Percentiles rank a stretch among this genome's conserved stretches.
Conservation (phyloP, 2,797 vertebrate species). For the Rhodeus uyekii region DNA sequence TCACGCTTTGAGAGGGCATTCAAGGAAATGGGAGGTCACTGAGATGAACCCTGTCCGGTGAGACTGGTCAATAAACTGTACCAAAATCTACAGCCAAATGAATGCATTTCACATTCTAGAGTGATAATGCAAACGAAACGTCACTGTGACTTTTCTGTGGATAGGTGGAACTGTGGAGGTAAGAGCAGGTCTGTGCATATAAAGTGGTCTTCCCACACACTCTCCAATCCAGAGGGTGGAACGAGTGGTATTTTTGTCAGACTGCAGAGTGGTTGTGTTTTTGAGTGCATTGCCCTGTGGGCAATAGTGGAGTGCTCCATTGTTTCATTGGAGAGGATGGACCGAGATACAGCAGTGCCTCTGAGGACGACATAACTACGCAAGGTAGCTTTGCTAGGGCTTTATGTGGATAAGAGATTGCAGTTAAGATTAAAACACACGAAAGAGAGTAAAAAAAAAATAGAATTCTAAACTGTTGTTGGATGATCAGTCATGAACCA, state of each 20-base stretch:
- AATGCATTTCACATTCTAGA: not conserved
- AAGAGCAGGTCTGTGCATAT: conserved; percentile 1
- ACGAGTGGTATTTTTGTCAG: conserved; percentile 57
- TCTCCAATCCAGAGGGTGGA: conserved; percentile 29
- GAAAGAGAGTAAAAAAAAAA: conserved; percentile 53
- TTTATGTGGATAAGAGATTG: conserved; percentile 43
- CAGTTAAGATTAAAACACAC: conserved; percentile 63
- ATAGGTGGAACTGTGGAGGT: conserved; percentile 11
- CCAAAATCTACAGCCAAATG: not conserved
- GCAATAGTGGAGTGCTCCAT: conserved; percentile 51
- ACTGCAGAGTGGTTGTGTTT: conserved; percentile 50
- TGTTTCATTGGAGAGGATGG: conserved; percentile 46
- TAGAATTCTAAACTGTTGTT: conserved; percentile 38
- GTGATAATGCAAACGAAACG: conserved; percentile 4
- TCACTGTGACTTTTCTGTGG: not conserved
- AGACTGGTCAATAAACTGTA: not conserved
- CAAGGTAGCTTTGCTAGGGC: conserved; percentile 55
- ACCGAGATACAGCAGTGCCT: conserved; percentile 49
- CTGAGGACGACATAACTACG: conserved; percentile 36
- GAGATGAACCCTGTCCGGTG: not conserved
- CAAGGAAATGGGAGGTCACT: not conserved
- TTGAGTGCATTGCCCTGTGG: conserved; percentile 54
- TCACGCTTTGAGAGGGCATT: not conserved
- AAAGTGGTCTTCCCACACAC: conserved; percentile 38
- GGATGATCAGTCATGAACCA: not conserved